A percentile compares a stretch with the other conserved stretches of the same genome.
Conservation (phyloP, 2,888 invertebrate genomes). For the Drosophila picticornis region DNA sequence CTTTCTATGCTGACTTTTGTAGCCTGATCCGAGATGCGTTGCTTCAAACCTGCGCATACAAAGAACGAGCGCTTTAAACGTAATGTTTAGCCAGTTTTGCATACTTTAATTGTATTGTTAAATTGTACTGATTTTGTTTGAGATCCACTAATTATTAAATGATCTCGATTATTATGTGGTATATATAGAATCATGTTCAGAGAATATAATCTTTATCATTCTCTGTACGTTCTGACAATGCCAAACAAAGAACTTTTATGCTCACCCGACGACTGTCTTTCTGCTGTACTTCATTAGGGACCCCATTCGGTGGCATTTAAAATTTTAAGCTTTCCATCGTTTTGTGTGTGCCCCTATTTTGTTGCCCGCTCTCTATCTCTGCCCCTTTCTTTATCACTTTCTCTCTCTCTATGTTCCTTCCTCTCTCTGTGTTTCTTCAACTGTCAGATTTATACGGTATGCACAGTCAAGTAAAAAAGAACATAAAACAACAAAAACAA, state of each 20-base stretch:
- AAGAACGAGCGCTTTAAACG: not conserved
- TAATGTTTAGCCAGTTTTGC: not conserved
- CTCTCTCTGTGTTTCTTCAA: conserved; percentile 25
- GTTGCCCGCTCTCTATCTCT: not conserved
- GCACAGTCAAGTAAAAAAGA: conserved; percentile 43
- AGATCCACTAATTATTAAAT: not conserved
- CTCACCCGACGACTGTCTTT: conserved; percentile 3
- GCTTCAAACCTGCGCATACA: not conserved
- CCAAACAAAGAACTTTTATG: conserved; percentile 17
- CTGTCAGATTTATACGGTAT: conserved; percentile 70
- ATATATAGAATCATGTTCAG: not conserved
- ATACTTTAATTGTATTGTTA: not conserved
- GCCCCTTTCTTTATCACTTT: not conserved
- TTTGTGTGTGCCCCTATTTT: conserved; percentile 5
- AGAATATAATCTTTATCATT: not conserved
- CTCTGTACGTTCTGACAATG: not conserved
- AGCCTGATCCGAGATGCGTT: not conserved
- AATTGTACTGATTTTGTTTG: not conserved
- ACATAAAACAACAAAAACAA: conserved; percentile 32
- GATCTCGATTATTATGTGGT: not conserved
- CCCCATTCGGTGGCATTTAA: conserved; percentile 42
- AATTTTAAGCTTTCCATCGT: conserved; percentile 48
- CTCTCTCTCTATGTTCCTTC: conserved; percentile 2
- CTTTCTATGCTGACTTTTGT: too few relatives aligned
- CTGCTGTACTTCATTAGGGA: conserved; percentile 33